A percentile compares a stretch with the other conserved stretches of the same genome.
phyloP scores from a whole-genome alignment of 2,113 vertebrate genomes.

The Phainopepla nitens region DNA sequence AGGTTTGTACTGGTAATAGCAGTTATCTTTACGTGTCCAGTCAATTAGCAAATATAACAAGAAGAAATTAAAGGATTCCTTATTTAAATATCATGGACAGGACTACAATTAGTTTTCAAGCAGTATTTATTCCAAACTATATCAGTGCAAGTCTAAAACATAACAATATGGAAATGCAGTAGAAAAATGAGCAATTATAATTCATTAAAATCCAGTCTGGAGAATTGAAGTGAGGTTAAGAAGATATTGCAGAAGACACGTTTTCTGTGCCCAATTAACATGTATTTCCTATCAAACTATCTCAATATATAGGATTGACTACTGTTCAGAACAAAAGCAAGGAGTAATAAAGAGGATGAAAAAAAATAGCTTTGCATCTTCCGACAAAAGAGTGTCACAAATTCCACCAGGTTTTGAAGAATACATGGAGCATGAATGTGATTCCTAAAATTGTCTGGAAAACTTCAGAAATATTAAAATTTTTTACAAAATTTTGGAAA shows the following conservation, averaged over 20 bases:
- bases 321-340: not conserved
- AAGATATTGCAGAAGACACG: not conserved
- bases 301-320: not conserved
- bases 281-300: not conserved
- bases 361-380: not conserved
- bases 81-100: not conserved
- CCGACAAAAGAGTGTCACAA: not conserved
- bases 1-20: not conserved
- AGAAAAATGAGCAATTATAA: not conserved
- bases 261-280: not conserved
- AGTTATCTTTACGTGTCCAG: not conserved
- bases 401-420: not conserved
- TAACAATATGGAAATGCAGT: not conserved
- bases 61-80: not conserved
- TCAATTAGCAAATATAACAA: not conserved
- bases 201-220: not conserved
- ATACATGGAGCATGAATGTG: not conserved
- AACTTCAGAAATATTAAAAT: not conserved
- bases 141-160: not conserved
- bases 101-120: not conserved
- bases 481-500: not conserved
- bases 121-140: not conserved
- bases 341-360: not conserved
- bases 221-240: not conserved
- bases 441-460: not conserved